These are phyloP conservation scores for Athripsodes cinereus DNA, from an alignment of 2,888 invertebrate species.

Conservation along the genomic window DNA sequence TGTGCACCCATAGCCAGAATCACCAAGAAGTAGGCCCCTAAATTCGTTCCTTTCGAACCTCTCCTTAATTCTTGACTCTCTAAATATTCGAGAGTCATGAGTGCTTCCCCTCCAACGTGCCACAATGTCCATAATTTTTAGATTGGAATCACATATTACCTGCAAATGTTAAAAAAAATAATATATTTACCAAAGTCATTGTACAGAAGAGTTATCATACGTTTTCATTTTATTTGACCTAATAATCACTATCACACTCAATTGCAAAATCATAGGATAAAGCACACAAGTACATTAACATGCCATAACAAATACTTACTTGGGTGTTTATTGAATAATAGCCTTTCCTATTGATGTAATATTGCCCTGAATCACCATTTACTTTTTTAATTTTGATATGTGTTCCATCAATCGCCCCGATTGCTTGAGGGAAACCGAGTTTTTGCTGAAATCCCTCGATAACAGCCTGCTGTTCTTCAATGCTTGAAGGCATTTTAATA, in stretches of 20 bases:
- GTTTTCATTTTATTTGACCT: too few species aligned
- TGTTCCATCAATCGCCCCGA: constrained; percentile 18
- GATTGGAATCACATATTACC: constrained; percentile 25
- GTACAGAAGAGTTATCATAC: too few species aligned
- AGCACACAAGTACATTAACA: too few species aligned
- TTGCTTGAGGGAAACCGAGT: constrained; percentile 7
- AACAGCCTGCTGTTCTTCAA: neutral
- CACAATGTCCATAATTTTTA: constrained; percentile 27
- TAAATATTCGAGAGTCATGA: constrained; percentile 27
- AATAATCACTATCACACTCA: too few species aligned
- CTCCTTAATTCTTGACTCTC: constrained; percentile 15
- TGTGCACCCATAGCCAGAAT: constrained; percentile 18
- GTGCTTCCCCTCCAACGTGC: constrained; percentile 28
- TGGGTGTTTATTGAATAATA: constrained; percentile 8
- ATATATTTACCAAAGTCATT: too few species aligned
- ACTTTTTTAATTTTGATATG: constrained; percentile 24
- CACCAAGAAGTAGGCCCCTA: constrained; percentile 18
- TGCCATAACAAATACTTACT: neutral
- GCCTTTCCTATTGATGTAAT: constrained; percentile 8
- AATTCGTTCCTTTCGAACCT: constrained; percentile 18
- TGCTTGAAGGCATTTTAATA: constrained; percentile 6
- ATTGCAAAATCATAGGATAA: too few species aligned
- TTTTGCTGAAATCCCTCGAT: constrained; percentile 8
- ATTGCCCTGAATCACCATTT: constrained; percentile 12
- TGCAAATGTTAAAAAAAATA: constrained; percentile 1